A percentile compares a stretch with the other conserved stretches of the same genome.
These are phyloP conservation scores for Odontesthes bonariensis DNA, from an alignment of 2,113 vertebrate species.

Conservation along the genomic window DNA sequence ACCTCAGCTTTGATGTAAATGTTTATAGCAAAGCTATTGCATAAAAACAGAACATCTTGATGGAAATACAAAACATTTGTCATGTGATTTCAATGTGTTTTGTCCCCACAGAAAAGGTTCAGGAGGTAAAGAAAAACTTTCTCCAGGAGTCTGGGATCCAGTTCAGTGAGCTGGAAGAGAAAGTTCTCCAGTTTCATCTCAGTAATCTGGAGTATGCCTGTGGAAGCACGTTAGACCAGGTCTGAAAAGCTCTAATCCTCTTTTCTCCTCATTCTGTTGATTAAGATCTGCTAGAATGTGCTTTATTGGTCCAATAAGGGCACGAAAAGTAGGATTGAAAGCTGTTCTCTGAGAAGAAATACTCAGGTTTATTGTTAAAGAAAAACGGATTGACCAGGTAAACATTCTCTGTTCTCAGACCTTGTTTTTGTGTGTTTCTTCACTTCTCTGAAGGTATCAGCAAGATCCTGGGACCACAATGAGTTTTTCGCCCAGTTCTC, in stretches of 20 bases:
- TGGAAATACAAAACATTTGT: background rate
- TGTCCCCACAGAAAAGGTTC: slow-evolving; percentile 89
- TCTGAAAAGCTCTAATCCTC: slow-evolving; percentile 30
- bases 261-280: too few relatives aligned
- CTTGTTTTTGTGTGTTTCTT: background rate
- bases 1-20: too few relatives aligned
- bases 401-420: too few relatives aligned
- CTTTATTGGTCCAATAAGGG: too few relatives aligned
- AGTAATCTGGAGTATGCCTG: slow-evolving; percentile 97
- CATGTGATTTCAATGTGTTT: background rate
- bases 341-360: too few relatives aligned
- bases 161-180: slow-evolving; percentile 94
- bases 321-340: too few relatives aligned
- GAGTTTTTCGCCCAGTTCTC: slow-evolving; percentile 99
- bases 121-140: slow-evolving; percentile 95
- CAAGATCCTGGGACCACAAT: slow-evolving; percentile 98
- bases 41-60: too few relatives aligned
- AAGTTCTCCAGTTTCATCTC: slow-evolving; percentile 97
- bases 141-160: slow-evolving; percentile 95
- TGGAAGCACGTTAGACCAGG: slow-evolving; percentile 93
- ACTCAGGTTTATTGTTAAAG: too few relatives aligned
- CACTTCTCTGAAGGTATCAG: slow-evolving; percentile 87
- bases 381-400: too few relatives aligned
- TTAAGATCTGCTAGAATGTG: too few relatives aligned
- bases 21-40: too few relatives aligned